Evolutionary conservation across 2,888 invertebrate genomes (phyloP).

Genomic region (Entomobrya proxima): DNA sequence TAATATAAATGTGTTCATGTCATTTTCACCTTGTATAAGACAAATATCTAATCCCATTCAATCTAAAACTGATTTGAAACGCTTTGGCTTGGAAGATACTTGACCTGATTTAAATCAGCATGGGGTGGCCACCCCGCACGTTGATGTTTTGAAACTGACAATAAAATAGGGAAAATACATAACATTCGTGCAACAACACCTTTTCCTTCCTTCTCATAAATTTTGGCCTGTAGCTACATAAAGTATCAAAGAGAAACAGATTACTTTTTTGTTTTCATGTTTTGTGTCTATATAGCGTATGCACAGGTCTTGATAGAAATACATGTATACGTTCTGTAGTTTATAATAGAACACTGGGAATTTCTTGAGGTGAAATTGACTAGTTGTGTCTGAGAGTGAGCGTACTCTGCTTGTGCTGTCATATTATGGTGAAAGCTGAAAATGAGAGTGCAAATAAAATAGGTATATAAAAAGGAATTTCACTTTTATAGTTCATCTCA

Average conservation of each 20-base stretch:
- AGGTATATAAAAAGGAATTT: slow-evolving; percentile 51
- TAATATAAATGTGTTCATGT: too few species aligned
- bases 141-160: slow-evolving; percentile 43
- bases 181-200: slow-evolving; percentile 5
- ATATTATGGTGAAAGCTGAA: not conserved
- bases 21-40: not conserved
- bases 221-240: not conserved
- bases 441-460: slow-evolving; percentile 12
- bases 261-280: slow-evolving; percentile 1
- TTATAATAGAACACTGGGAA: not conserved
- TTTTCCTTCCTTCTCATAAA: slow-evolving; percentile 26
- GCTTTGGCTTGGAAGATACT: slow-evolving; percentile 34
- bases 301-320: too few species aligned
- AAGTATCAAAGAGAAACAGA: not conserved
- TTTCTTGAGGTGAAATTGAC: slow-evolving; percentile 1
- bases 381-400: not conserved
- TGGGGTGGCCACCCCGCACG: slow-evolving; percentile 28
- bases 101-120: slow-evolving; percentile 61
- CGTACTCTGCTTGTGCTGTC: not conserved
- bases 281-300: too few species aligned
- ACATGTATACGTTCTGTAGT: not conserved
- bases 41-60: slow-evolving; percentile 5
- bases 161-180: slow-evolving; percentile 39
- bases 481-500: slow-evolving; percentile 59
- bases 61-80: slow-evolving; percentile 45